Evolutionary conservation across 2,888 invertebrate species (phyloP), one percentile per base, ranked within the genome.

Genomic region (Ophion ventricosus): DNA sequence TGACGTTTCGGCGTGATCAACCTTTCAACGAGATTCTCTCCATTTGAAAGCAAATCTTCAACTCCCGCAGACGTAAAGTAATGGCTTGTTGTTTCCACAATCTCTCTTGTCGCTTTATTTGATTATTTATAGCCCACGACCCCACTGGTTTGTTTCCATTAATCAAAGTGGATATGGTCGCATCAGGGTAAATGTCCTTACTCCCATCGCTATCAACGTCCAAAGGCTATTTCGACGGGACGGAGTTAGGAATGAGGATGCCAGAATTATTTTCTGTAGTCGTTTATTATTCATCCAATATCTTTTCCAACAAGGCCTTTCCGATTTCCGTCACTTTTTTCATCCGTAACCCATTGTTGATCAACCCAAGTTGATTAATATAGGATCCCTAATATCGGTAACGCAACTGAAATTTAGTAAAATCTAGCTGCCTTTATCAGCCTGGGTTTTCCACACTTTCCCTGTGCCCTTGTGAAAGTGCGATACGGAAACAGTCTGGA

Each of bases 1-100:
- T 59, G 57, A 67, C 76, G 26, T 67, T 76, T 76, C 76, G 54
- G 66, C 26, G 57, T 67, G 26, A 76, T 76, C 76, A 23, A 67
- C 57, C 67, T 67, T 67, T 40, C 63, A 64, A 14, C 54, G 23
- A 64, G 64, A 75, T 64, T 54, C 56, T 75, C 66, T 66, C 20
- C 20, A 25, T 7, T 64, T 56, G 25, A 25, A 56, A 75, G 23
- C 23, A 49, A 56, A 64, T 75, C 56, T 23, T 23, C 23, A 29
- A 17, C 17, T 35, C 25, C 17, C 26, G 14, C 7, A 29, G 20
- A 63, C 29, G 29, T n/a, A 8, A 75, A 26, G 7, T 64, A 40
- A 20, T 11, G 29, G 25, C 63, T 61, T 25, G 43, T 63, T 49
- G 26, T 10, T 35, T 1, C 43, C 63, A 17, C 43, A 49, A 64